phyloP scores from a whole-genome alignment of 2,113 vertebrate genomes.

The Thamnaconus septentrionalis region DNA sequence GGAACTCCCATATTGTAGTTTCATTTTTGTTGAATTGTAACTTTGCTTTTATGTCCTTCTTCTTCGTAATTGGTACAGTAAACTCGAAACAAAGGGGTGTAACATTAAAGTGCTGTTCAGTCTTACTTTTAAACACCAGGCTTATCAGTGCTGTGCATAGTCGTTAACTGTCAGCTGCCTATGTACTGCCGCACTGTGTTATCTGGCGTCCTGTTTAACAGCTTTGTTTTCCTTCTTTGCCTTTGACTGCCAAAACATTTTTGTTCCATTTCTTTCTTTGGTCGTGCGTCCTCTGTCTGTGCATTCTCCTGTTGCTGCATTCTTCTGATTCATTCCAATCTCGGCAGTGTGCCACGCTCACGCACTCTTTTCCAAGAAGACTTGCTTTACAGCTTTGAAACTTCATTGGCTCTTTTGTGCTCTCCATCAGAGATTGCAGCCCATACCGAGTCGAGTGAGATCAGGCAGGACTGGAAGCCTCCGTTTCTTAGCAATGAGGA shows the following conservation, averaged over 20 bases:
- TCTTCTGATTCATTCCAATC: neutral
- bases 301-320: neutral
- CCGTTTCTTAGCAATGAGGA: constrained; percentile 99
- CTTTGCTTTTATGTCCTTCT: neutral
- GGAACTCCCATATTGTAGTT: neutral
- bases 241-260: constrained; percentile 1
- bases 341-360: neutral
- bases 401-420: neutral
- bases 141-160: constrained; percentile 6
- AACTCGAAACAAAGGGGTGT: no score
- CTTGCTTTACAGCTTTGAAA: neutral
- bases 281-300: neutral
- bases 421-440: constrained; percentile 90
- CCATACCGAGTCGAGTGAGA: constrained; percentile 97
- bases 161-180: constrained; percentile 1
- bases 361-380: neutral
- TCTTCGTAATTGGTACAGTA: neutral
- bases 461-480: constrained; percentile 98
- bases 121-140: neutral
- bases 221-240: constrained; percentile 21
- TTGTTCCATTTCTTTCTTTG: neutral
- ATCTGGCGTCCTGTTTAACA: constrained; percentile 19
- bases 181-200: constrained; percentile 8
- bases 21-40: neutral
- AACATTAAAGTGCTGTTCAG: neutral